A percentile compares a stretch with the other conserved stretches of the same genome.
These are phyloP conservation scores for Dicerorhinus sumatrensis DNA, from an alignment of 2,113 vertebrate species.

Conservation along the genomic window DNA sequence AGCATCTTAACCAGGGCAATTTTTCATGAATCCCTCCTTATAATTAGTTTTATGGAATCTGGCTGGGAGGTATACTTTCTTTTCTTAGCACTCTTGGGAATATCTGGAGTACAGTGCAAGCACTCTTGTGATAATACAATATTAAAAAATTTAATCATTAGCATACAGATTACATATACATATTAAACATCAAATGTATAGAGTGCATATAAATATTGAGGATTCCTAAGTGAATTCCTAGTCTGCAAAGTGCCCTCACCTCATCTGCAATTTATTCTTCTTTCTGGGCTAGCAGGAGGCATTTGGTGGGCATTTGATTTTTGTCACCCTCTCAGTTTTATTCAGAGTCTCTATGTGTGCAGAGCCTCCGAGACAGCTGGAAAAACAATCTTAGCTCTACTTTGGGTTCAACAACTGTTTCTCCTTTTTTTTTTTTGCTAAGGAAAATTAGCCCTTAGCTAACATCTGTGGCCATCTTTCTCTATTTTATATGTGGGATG, in stretches of 20 bases:
- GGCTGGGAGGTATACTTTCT: not conserved
- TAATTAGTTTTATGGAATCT: not conserved
- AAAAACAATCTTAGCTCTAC: not conserved
- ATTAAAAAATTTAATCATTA: conserved; percentile 38
- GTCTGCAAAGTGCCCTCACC: not conserved
- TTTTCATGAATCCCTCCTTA: not conserved
- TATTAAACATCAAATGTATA: not conserved
- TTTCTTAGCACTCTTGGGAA: not conserved
- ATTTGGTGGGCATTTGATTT: not conserved
- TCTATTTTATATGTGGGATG: too few relatives aligned
- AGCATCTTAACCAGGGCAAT: not conserved
- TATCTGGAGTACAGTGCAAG: not conserved
- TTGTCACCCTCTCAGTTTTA: not conserved
- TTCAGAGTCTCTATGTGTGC: not conserved
- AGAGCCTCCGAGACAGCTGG: not conserved
- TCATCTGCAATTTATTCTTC: not conserved
- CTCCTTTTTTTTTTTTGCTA: not conserved
- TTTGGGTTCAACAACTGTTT: not conserved
- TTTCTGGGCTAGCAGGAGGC: not conserved
- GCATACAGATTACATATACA: not conserved
- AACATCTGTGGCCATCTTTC: too few relatives aligned
- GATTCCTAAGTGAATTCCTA: not conserved
- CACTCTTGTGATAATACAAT: not conserved
- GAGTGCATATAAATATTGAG: not conserved
- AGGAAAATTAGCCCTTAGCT: too few relatives aligned